Evolutionary conservation across 1,140 invertebrate genomes (phyloP).

Genomic region (Phthorimaea operculella): DNA sequence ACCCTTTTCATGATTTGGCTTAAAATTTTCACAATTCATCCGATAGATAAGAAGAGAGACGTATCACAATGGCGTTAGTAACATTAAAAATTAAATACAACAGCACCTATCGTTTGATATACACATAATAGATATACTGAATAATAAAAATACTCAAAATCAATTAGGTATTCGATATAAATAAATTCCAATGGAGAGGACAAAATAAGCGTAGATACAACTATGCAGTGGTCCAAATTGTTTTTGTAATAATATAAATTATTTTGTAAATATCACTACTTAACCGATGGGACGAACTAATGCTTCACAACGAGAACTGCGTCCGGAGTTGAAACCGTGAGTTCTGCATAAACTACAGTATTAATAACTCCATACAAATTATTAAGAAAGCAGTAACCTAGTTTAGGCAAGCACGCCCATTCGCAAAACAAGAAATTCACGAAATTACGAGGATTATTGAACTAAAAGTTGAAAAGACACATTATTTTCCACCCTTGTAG

Average conservation of each 20-base stretch:
- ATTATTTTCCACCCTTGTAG: no score
- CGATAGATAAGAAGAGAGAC: slow-evolving; percentile 52
- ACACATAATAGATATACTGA: slow-evolving; percentile 49
- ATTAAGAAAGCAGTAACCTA: no score
- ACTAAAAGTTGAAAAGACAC: no score
- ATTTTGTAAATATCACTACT: slow-evolving; percentile 45
- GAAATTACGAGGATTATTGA: no score
- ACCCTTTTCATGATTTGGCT: slow-evolving; percentile 64
- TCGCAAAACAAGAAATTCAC: no score
- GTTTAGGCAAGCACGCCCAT: no score
- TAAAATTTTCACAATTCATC: slow-evolving; percentile 44
- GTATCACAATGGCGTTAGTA: slow-evolving; percentile 57
- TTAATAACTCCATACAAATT: no score
- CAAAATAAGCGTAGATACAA: slow-evolving; percentile 53
- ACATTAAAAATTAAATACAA: slow-evolving; percentile 62
- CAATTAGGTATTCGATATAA: slow-evolving; percentile 33
- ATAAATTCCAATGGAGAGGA: slow-evolving; percentile 39
- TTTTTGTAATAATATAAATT: slow-evolving; percentile 18
- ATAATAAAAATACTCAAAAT: slow-evolving; percentile 54
- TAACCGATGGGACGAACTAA: slow-evolving; percentile 42
- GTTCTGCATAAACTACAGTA: slow-evolving; percentile 11
- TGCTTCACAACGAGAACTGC: slow-evolving; percentile 45
- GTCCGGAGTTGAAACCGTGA: slow-evolving; percentile 10
- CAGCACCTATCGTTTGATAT: slow-evolving; percentile 63
- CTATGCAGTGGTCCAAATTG: slow-evolving; percentile 52